A percentile compares a stretch with the other conserved stretches of the same genome.
These are phyloP conservation scores for Cerastis rubricosa DNA, from an alignment of 2,888 invertebrate genomes.

Conservation along the genomic window DNA sequence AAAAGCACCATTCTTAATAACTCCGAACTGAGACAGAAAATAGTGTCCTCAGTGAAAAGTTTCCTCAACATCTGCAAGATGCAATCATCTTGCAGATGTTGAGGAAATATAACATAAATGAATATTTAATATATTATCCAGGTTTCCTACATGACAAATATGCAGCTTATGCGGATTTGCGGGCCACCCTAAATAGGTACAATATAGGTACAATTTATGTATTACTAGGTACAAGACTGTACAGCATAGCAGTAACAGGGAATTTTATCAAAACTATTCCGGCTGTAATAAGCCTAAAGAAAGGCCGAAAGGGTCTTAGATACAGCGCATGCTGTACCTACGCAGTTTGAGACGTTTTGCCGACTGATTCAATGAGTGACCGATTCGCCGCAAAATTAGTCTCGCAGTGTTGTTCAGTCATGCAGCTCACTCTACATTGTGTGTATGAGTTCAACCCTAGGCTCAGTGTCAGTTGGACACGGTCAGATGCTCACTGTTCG, in stretches of 20 bases:
- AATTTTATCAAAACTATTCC: background rate
- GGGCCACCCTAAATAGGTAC: background rate
- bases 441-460: background rate
- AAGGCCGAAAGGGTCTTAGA: no score
- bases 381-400: no score
- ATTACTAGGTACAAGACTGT: background rate
- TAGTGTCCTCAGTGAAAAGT: background rate
- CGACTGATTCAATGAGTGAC: no score
- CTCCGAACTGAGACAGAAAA: background rate
- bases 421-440: background rate
- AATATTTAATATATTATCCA: background rate
- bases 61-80: background rate
- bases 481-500: background rate
- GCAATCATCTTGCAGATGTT: no score
- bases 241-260: background rate
- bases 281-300: background rate
- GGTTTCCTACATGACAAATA: background rate
- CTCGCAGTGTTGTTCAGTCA: no score
- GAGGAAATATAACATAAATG: no score
- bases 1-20: conserved; percentile 35
- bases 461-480: background rate
- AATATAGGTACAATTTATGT: no score
- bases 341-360: no score
- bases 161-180: background rate
- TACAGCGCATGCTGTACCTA: no score